Conservation (phyloP, 2,888 invertebrate species). For the Drosophila affinis region DNA sequence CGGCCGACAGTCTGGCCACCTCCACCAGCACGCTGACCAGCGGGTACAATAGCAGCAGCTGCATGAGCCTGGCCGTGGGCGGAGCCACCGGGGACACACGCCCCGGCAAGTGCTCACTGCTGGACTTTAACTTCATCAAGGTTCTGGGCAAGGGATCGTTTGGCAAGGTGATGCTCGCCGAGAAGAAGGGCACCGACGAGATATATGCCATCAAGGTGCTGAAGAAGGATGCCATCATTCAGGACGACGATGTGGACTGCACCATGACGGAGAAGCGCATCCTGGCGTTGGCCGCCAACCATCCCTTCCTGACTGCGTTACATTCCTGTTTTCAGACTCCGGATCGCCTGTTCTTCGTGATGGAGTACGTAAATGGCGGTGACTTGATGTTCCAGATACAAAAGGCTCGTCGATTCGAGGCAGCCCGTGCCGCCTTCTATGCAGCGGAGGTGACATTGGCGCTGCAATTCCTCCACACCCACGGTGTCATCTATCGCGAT, state of each 20-base stretch:
- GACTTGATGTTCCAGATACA: constrained; percentile 99
- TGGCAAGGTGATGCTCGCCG: constrained; percentile 99
- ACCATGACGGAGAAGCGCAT: constrained; percentile 99
- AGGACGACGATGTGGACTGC: constrained; percentile 99
- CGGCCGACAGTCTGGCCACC: constrained; percentile 70
- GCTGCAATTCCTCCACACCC: constrained; percentile 97
- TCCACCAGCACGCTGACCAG: constrained; percentile 72
- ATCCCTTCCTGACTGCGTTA: constrained; percentile 98
- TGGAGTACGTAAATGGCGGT: constrained; percentile 99
- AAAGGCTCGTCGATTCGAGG: constrained; percentile 98
- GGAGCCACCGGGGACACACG: constrained; percentile 65
- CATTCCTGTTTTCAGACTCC: constrained; percentile 98
- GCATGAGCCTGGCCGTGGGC: constrained; percentile 76
- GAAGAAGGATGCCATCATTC: constrained; percentile 98
- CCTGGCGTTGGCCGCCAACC: constrained; percentile 97
- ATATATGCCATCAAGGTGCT: constrained; percentile 94
- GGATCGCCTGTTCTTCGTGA: constrained; percentile 98
- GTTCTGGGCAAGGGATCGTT: constrained; percentile 99
- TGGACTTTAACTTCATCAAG: constrained; percentile 98
- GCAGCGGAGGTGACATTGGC: constrained; percentile 99
- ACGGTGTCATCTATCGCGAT: constrained; percentile 99
- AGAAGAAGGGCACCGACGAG: constrained; percentile 96
- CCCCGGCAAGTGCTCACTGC: constrained; percentile 88
- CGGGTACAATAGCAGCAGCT: constrained; percentile 74
- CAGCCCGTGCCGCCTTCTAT: constrained; percentile 95